Evolutionary conservation across 2,888 invertebrate species (phyloP), one percentile per base, ranked within the genome.

Genomic region (Galerucella pusilla): DNA sequence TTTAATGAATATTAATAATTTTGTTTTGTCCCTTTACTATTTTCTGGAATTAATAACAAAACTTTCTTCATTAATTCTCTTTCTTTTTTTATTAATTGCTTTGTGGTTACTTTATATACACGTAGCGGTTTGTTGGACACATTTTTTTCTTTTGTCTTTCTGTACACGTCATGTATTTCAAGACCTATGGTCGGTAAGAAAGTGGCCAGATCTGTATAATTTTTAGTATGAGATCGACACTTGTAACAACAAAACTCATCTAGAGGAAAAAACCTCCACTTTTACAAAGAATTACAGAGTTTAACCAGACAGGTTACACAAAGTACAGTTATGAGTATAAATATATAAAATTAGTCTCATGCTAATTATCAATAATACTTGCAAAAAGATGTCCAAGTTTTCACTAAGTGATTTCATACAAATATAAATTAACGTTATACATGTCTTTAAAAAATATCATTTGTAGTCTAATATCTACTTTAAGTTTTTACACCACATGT

Each of bases 321-420:
- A 16, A 57, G 57, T 57, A 57, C 54, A 52, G 5, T 52, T 52
- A 57, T 57, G 57, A 57, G 20, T 57, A 57, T 57, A 57, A 57
- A 57, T 57, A 16, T 20, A 10, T 57, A 57, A 57, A 20, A 57
- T 57, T 57, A 57, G 57, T 20, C 20, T 57, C 20, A 57, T 57
- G 57, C 57, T 57, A 57, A 35, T 61, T 35, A 61, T 28, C n/a
- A 4, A 61, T 61, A 61, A 61, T 61, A 61, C 61, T 61, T 61
- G 61, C 61, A 28, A 61, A 35, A 61, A 61, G 61, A 61, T 61
- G 61, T 61, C 61, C 61, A 61, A 61, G 35, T 61, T n/a, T 12
- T 20, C 57, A 57, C 57, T 57, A 57, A 57, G 57, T 57, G 57
- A 57, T 20, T 20, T 57, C 57, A 57, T 57, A 57, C 57, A 57